Evolutionary conservation across 2,113 vertebrate genomes (phyloP).

Genomic region (Eubucco bourcierii): DNA sequence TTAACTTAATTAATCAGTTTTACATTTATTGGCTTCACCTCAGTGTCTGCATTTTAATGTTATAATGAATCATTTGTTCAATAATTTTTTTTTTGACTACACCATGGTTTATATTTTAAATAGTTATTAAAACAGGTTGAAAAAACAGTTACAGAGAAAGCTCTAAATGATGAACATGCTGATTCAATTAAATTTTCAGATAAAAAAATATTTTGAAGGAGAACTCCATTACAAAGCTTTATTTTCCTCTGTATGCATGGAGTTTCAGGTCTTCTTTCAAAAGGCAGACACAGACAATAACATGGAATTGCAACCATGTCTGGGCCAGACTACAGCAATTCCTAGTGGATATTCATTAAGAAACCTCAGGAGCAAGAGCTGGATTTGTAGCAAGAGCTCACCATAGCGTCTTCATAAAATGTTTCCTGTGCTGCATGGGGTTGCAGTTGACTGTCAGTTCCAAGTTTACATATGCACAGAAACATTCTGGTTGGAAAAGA

Average conservation of each 20-base stretch:
- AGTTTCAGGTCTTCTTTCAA: background rate
- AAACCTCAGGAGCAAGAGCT: background rate
- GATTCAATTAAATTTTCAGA: slow-evolving; percentile 13
- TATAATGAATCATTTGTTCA: background rate
- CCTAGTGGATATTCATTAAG: background rate
- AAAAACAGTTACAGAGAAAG: background rate
- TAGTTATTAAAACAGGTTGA: background rate
- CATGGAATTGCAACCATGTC: background rate
- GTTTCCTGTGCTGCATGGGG: background rate
- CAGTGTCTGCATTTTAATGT: background rate
- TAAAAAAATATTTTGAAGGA: background rate
- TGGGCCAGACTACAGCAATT: background rate
- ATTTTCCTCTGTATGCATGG: background rate
- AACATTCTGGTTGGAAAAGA: too few species aligned
- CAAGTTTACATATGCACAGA: background rate
- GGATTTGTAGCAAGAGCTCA: background rate
- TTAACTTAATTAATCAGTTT: background rate
- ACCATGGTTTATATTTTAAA: background rate
- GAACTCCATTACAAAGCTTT: background rate
- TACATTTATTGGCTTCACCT: background rate
- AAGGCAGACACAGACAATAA: background rate
- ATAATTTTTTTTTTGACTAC: background rate
- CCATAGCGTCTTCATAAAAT: background rate
- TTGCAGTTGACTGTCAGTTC: background rate
- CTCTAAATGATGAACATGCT: background rate